These are phyloP conservation scores for Streptopelia turtur DNA, from an alignment of 2,797 vertebrate genomes.

Conservation along the genomic window DNA sequence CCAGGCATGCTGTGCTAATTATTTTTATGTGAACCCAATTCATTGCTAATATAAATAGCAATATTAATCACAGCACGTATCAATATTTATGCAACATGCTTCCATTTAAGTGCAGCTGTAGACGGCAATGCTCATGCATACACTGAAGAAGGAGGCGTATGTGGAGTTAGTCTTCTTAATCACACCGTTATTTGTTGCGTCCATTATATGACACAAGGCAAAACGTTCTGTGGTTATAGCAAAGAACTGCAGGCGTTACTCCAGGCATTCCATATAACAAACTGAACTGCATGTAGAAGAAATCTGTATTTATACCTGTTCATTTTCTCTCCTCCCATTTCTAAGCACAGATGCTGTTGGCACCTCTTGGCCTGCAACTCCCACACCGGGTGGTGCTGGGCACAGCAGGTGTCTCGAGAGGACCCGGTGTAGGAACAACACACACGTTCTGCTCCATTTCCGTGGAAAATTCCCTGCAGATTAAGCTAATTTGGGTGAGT, in stretches of 20 bases:
- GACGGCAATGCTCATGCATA: rapidly evolving
- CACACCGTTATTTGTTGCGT: rapidly evolving
- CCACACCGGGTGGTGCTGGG: rapidly evolving
- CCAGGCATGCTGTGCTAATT: constrained; percentile 72
- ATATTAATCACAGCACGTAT: constrained; percentile 70
- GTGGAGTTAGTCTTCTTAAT: neutral
- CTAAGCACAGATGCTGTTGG: neutral
- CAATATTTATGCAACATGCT: constrained; percentile 66
- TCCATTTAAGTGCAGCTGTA: constrained; percentile 11
- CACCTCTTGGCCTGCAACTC: neutral
- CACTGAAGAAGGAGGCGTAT: rapidly evolving
- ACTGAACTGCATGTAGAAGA: neutral
- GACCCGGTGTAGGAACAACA: neutral
- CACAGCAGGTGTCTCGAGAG: neutral
- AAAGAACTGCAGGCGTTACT: rapidly evolving
- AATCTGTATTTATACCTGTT: neutral
- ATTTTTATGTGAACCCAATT: constrained; percentile 74
- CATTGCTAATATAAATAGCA: constrained; percentile 69
- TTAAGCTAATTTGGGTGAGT: neutral
- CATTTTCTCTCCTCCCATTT: neutral
- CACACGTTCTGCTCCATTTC: neutral
- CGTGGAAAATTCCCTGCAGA: neutral
- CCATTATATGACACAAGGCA: neutral
- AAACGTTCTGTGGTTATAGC: neutral
- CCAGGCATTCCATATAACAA: neutral